Conservation (phyloP, 2,888 invertebrate genomes). For the Acheta domesticus region DNA sequence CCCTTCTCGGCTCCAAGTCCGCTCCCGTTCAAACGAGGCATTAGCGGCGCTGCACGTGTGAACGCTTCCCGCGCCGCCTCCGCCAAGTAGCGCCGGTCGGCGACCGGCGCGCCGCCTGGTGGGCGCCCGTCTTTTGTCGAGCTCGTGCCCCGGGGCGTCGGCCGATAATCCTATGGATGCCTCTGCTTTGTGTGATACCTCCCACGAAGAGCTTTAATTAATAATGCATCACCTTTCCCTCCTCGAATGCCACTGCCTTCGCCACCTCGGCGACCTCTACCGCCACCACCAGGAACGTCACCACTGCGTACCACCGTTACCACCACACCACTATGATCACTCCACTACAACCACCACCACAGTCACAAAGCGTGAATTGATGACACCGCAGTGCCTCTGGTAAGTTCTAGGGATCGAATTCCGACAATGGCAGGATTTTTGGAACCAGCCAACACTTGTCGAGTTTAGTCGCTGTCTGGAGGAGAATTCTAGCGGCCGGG, state of each 20-base stretch:
- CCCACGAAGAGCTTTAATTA: conserved; percentile 18
- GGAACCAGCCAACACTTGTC: too few relatives aligned
- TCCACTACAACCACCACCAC: too few relatives aligned
- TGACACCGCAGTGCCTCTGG: too few relatives aligned
- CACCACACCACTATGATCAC: too few relatives aligned
- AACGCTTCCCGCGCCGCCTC: not conserved
- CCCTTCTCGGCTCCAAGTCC: too few relatives aligned
- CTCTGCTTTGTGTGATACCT: not conserved
- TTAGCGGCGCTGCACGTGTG: not conserved
- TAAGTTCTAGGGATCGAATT: too few relatives aligned
- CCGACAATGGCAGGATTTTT: too few relatives aligned
- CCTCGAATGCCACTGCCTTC: too few relatives aligned
- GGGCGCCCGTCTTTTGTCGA: not conserved
- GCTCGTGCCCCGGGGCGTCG: not conserved
- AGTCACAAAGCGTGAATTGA: too few relatives aligned
- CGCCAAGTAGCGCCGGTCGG: not conserved
- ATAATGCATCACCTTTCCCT: not conserved
- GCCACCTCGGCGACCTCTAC: not conserved
- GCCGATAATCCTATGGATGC: conserved; percentile 2
- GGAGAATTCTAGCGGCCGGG: too few relatives aligned
- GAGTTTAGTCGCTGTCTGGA: too few relatives aligned
- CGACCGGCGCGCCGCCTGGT: not conserved
- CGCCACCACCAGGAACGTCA: not conserved
- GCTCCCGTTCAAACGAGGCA: not conserved
- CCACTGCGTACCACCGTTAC: not conserved